A percentile compares a stretch with the other conserved stretches of the same genome.
phyloP scores from a whole-genome alignment of 2,888 invertebrate species.

The Macaria notata region DNA sequence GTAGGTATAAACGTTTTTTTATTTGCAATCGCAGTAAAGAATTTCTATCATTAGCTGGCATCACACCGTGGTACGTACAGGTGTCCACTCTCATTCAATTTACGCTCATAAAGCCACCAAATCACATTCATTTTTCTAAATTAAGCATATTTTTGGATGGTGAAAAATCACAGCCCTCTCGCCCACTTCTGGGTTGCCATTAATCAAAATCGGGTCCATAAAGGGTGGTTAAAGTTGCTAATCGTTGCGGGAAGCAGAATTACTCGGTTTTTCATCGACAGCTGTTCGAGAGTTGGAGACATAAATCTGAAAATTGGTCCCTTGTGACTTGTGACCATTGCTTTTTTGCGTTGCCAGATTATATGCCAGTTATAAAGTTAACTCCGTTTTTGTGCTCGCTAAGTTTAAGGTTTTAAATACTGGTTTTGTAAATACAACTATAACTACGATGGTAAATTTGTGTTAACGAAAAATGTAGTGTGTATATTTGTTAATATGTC shows the following conservation, averaged over 20 bases:
- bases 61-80: no score
- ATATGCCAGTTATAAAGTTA: not conserved
- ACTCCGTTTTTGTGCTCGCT: not conserved
- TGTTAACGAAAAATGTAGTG: no score
- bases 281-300: constrained; percentile 51
- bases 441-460: no score
- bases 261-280: constrained; percentile 51
- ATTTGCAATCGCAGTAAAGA: no score
- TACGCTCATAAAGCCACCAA: no score
- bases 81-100: no score
- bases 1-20: no score
- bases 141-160: not conserved
- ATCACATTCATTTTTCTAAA: not conserved
- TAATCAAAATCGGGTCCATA: constrained; percentile 25
- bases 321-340: constrained; percentile 43
- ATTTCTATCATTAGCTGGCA: no score
- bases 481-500: no score
- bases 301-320: constrained; percentile 63
- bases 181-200: constrained; percentile 2
- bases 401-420: no score
- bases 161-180: constrained; percentile 13
- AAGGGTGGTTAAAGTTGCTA: constrained; percentile 35
- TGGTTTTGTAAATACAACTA: no score
- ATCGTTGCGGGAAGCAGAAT: constrained; percentile 39
- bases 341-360: constrained; percentile 51